Conservation (phyloP, 2,888 invertebrate genomes). For the Sminthurinus aureus region DNA sequence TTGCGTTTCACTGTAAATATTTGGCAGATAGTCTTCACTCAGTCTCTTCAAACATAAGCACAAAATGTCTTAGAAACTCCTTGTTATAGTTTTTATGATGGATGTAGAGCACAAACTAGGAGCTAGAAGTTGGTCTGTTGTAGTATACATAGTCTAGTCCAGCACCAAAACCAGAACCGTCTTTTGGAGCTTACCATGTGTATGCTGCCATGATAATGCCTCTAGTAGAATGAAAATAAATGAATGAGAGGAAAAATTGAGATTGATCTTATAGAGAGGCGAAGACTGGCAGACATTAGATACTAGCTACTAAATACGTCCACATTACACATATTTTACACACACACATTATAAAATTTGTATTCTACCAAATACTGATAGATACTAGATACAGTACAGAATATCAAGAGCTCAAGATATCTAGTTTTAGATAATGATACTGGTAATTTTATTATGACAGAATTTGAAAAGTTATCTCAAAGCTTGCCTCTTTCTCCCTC, state of each 20-base stretch:
- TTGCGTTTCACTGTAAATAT: conserved; percentile 1
- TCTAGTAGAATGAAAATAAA: neutral
- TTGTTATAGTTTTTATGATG: too few species aligned
- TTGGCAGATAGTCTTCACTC: neutral
- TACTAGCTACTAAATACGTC: too few species aligned
- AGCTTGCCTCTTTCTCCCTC: conserved; percentile 8
- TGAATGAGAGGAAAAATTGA: conserved; percentile 13
- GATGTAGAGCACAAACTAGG: too few species aligned
- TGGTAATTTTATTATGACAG: conserved; percentile 37
- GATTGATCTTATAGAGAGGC: neutral
- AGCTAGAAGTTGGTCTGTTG: too few species aligned
- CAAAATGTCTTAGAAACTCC: neutral
- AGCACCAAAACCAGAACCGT: neutral
- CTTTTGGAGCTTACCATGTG: neutral
- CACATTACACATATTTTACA: too few species aligned
- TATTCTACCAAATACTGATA: too few species aligned
- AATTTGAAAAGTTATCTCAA: conserved; percentile 25
- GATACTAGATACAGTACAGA: too few species aligned
- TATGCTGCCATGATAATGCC: too few species aligned
- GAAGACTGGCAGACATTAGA: neutral
- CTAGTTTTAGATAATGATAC: conserved; percentile 1
- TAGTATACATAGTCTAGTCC: neutral
- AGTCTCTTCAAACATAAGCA: neutral
- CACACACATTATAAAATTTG: too few species aligned
- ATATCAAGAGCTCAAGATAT: too few species aligned